phyloP scores from a whole-genome alignment of 2,797 vertebrate species.

The Pampus argenteus region DNA sequence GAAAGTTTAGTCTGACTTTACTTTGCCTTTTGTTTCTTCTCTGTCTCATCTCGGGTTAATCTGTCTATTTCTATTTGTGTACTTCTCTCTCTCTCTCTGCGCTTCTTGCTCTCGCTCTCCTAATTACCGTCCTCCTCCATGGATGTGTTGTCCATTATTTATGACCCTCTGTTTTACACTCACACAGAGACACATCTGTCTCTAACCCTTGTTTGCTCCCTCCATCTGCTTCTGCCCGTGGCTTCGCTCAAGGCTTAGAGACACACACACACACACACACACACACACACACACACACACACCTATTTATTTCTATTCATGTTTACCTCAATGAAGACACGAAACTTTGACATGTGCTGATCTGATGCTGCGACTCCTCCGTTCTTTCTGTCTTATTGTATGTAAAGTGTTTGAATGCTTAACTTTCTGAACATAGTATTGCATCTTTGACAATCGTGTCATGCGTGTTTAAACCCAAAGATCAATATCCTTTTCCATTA shows the following conservation, averaged over 20 bases:
- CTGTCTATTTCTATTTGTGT: conserved; percentile 2
- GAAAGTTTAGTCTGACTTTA: no score
- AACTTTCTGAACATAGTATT: neutral
- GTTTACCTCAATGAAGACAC: conserved; percentile 37
- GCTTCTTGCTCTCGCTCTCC: neutral
- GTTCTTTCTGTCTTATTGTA: no score
- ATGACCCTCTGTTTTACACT: conserved; percentile 6
- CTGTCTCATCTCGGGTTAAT: neutral
- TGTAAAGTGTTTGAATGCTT: no score
- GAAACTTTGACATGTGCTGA: neutral
- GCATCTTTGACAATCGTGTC: neutral
- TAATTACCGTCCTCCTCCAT: conserved; percentile 32
- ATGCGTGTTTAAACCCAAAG: neutral
- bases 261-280: conserved; percentile 17
- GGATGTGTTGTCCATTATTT: conserved; percentile 47
- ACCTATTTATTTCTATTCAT: conserved; percentile 36
- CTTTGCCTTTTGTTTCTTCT: neutral
- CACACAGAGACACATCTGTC: conserved; percentile 40
- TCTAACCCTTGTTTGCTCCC: conserved; percentile 51
- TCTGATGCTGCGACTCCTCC: neutral
- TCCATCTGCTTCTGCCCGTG: conserved; percentile 56
- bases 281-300: conserved; percentile 10
- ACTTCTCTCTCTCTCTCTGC: conserved; percentile 2
- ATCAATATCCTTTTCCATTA: neutral
- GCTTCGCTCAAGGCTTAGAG: conserved; percentile 29